These are phyloP conservation scores for Thinocorus orbignyianus DNA, from an alignment of 2,113 vertebrate species.

Conservation along the genomic window DNA sequence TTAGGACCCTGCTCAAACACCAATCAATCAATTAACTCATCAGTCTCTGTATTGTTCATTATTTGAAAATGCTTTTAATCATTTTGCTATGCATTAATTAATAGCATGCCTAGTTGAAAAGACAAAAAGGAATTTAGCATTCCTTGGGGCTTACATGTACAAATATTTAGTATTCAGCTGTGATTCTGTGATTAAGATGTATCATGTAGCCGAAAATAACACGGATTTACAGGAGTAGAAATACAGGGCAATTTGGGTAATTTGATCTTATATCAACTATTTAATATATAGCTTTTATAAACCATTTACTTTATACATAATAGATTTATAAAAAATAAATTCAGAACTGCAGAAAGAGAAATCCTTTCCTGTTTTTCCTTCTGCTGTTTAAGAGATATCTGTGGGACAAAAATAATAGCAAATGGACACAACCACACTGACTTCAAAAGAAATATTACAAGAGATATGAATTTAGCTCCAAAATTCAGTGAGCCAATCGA, in stretches of 20 bases:
- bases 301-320: background rate
- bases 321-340: background rate
- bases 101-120: constrained; percentile 60
- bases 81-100: constrained; percentile 72
- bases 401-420: background rate
- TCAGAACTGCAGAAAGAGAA: background rate
- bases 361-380: background rate
- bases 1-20: constrained; percentile 66
- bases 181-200: constrained; percentile 65
- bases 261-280: background rate
- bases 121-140: constrained; percentile 50
- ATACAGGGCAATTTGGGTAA: background rate
- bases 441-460: background rate
- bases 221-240: constrained; percentile 3
- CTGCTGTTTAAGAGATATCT: background rate
- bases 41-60: constrained; percentile 67
- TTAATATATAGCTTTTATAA: background rate
- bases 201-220: constrained; percentile 51
- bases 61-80: constrained; percentile 75
- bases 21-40: constrained; percentile 69
- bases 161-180: constrained; percentile 69
- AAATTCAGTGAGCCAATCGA: background rate
- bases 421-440: background rate
- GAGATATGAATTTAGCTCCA: background rate
- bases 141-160: constrained; percentile 59